phyloP scores from a whole-genome alignment of 2,797 vertebrate species.

The Phoebastria nigripes region DNA sequence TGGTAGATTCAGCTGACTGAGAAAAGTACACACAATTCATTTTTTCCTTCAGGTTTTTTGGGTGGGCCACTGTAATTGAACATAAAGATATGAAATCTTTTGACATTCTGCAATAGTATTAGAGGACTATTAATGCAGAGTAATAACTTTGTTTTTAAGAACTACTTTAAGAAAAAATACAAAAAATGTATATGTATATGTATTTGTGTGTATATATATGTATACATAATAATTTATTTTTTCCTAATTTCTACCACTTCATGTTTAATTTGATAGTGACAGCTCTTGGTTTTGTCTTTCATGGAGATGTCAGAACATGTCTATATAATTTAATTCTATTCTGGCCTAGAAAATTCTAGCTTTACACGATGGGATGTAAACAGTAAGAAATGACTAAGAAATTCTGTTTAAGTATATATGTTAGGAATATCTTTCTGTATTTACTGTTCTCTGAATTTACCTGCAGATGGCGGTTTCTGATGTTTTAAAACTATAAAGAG shows the following conservation, averaged over 20 bases:
- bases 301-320: background rate
- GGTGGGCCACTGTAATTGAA: background rate
- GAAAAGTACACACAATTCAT: fast-evolving
- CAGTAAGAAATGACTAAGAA: background rate
- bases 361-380: background rate
- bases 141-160: background rate
- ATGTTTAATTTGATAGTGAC: background rate
- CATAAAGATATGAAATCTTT: background rate
- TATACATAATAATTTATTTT: background rate
- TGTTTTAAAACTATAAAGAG: background rate
- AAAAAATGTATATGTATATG: background rate
- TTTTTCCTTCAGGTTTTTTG: background rate
- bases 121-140: background rate
- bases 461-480: background rate
- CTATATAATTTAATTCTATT: background rate
- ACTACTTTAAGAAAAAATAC: background rate
- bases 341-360: background rate
- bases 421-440: background rate
- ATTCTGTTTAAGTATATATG: background rate
- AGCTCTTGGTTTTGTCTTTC: background rate
- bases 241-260: background rate
- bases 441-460: background rate
- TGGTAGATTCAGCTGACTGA: background rate
- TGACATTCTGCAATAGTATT: background rate
- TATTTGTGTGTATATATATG: background rate